Evolutionary conservation across 1,140 invertebrate genomes (phyloP), one percentile per base, ranked within the genome.

Genomic region (Lutraria rhynchaena): DNA sequence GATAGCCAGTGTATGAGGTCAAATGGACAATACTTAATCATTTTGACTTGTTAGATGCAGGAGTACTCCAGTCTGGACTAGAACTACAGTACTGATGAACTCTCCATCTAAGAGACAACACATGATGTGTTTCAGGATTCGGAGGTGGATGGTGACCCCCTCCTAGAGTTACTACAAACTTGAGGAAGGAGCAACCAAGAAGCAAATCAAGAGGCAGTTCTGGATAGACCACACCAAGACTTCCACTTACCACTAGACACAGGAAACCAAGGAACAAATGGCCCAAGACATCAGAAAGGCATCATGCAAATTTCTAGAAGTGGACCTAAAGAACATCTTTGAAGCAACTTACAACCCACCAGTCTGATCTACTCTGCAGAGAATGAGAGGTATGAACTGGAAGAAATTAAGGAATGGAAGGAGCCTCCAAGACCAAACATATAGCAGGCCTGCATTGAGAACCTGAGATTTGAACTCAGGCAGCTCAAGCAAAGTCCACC

Each of bases 31-130:
- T 29, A 13, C 58, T 27, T 5, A 61, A 29, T 31, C 17, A 17
- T 1, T 31, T 61, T 24, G 58, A 31, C 17, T 61, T 22, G 58
- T 61, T 17, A 61, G 58, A 61, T 31, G 58, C 3, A 61, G 58
- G 58, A 61, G 58, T 61, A 61, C 58, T 17, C 31, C 63, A 37
- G 63, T 67, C 31, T 35, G 63, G 37, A 37, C n/a, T n/a, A n/a
- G n/a, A n/a, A n/a, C n/a, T n/a, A n/a, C n/a, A n/a, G n/a, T n/a
- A 53, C 51, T 53, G 51, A 53, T 19, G 51, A 53, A 53, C 51
- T 1, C 51, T 53, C 51, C 51, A 1, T 53, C 51, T 53, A n/a
- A 4, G 51, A 53, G 51, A 53, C 51, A 53, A 53, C 51, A 9
- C 51, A 53, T 9, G 51, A 53, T 53, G 51, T 31, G n/a, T 61